Evolutionary conservation across 2,797 vertebrate species (phyloP).

Genomic region (Australoheros facetus): DNA sequence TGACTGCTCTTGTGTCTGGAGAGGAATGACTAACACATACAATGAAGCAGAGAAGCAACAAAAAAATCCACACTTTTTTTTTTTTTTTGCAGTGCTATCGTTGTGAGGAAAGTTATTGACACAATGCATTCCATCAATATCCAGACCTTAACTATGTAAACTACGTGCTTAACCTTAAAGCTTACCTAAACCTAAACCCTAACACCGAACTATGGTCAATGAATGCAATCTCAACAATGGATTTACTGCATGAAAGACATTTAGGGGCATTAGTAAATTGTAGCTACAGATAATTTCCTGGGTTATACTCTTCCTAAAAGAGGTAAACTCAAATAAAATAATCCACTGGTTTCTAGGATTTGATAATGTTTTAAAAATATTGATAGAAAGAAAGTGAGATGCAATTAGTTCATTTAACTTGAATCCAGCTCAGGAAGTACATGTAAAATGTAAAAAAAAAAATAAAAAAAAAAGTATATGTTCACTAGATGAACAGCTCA

Average conservation of each 20-base stretch:
- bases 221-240: background rate
- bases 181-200: background rate
- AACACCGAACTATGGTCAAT: background rate
- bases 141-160: background rate
- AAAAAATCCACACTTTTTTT: background rate
- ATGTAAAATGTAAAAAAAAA: background rate
- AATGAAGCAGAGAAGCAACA: background rate
- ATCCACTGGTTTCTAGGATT: background rate
- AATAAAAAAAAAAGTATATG: background rate
- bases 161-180: background rate
- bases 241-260: background rate
- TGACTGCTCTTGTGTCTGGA: background rate
- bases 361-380: constrained; percentile 47
- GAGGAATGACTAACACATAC: background rate
- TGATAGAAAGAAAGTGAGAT: constrained; percentile 38
- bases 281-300: too few relatives aligned
- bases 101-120: background rate
- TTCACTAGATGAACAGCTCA: background rate
- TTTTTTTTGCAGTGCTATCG: background rate
- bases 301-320: background rate
- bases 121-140: background rate
- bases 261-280: background rate
- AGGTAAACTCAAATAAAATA: constrained; percentile 24
- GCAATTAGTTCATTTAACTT: constrained; percentile 20
- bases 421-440: background rate